A percentile compares a stretch with the other conserved stretches of the same genome.
These are phyloP conservation scores for Zelostemma sp. DNA, from an alignment of 1,140 invertebrate species.

Conservation along the genomic window DNA sequence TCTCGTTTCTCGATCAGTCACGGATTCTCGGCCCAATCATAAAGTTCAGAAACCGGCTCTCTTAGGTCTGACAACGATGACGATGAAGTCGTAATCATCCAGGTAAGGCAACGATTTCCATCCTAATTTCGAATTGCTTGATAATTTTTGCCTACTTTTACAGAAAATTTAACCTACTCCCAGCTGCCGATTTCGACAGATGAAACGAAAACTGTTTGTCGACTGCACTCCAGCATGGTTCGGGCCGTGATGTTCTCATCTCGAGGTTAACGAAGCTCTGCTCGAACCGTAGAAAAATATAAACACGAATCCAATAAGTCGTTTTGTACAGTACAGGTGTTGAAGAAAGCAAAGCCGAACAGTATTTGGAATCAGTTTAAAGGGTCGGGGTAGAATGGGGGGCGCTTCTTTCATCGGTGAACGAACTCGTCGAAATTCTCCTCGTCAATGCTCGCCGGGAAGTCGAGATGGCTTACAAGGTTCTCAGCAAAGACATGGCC, in stretches of 20 bases:
- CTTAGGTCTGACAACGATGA: conserved; percentile 63
- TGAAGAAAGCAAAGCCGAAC: conserved; percentile 77
- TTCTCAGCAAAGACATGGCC: conserved; percentile 97
- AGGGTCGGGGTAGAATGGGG: conserved; percentile 86
- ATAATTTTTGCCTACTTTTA: too few relatives aligned
- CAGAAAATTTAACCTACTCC: conserved; percentile 77
- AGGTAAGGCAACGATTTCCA: conserved; percentile 58
- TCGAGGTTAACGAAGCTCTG: conserved; percentile 69
- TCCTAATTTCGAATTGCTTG: neutral
- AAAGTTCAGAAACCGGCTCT: conserved; percentile 62
- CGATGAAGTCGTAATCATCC: conserved; percentile 72
- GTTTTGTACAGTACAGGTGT: conserved; percentile 70
- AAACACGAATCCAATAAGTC: too few relatives aligned
- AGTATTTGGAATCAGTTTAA: conserved; percentile 87
- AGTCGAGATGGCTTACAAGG: conserved; percentile 97
- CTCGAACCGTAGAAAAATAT: too few relatives aligned
- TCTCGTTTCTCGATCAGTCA: conserved; percentile 63
- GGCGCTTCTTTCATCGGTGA: conserved; percentile 85
- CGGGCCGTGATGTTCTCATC: conserved; percentile 89
- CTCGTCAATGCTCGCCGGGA: conserved; percentile 81
- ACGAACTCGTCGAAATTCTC: conserved; percentile 81
- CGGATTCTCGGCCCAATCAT: conserved; percentile 64
- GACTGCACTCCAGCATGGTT: conserved; percentile 89
- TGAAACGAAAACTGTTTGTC: conserved; percentile 90
- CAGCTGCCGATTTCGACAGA: conserved; percentile 80